phyloP scores from a whole-genome alignment of 2,888 invertebrate genomes.

The Cantharis lateralis region DNA sequence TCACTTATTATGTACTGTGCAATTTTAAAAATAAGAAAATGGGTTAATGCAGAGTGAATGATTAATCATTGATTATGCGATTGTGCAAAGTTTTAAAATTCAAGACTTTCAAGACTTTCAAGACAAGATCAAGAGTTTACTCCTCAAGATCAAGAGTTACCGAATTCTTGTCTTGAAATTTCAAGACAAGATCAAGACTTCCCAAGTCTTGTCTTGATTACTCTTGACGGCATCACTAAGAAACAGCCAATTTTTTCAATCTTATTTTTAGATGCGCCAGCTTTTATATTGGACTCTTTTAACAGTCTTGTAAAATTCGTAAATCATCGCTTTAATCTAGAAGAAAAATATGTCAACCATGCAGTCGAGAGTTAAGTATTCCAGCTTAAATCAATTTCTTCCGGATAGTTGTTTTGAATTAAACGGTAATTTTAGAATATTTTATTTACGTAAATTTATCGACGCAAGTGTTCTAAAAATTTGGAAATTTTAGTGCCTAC shows the following conservation, averaged over 20 bases:
- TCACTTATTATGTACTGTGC: too few relatives aligned
- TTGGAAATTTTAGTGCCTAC: constrained; percentile 13
- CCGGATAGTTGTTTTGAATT: background rate
- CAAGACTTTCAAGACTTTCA: too few relatives aligned
- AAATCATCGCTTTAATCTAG: background rate
- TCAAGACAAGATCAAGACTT: too few relatives aligned
- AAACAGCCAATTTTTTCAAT: background rate
- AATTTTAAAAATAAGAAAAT: too few relatives aligned
- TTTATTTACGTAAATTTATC: background rate
- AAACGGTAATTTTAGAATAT: background rate
- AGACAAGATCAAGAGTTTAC: too few relatives aligned
- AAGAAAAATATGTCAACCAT: background rate
- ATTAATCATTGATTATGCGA: too few relatives aligned
- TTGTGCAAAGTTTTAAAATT: too few relatives aligned
- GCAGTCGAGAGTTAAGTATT: background rate
- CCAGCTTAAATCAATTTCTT: background rate
- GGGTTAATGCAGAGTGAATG: too few relatives aligned
- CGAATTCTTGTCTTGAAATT: too few relatives aligned
- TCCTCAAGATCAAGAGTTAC: too few relatives aligned
- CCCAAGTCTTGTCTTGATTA: too few relatives aligned
- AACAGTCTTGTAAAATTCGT: background rate
- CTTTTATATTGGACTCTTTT: background rate
- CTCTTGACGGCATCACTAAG: too few relatives aligned
- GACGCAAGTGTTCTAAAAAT: background rate
- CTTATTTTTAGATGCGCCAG: background rate